Evolutionary conservation across 2,888 invertebrate genomes (phyloP), one percentile per base, ranked within the genome.

Genomic region (Dryobota labecula): DNA sequence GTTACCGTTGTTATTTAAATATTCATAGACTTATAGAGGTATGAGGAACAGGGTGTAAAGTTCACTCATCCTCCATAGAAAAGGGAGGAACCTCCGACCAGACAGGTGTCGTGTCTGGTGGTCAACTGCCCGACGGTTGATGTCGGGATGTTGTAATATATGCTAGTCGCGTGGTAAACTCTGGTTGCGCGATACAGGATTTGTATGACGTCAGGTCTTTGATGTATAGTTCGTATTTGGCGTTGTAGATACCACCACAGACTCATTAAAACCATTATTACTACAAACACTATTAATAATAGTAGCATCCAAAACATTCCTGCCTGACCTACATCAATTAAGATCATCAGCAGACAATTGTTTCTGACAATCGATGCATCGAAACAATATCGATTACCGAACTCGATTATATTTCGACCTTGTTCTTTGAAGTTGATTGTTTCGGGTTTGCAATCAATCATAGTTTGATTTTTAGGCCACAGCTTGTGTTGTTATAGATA

Each of bases 241-340:
- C n/a, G n/a, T n/a, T n/a, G n/a, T n/a, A n/a, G n/a, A n/a, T n/a
- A n/a, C n/a, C n/a, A n/a, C n/a, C n/a, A n/a, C 9, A 45, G 18
- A 18, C 33, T 43, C 18, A 65, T 49, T 27, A 41, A 54, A 36
- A 56, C 8, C 18, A 41, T 62, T 61, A 63, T 60, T 30, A 65
- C n/a, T 11, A 41, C 33, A 47, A 61, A 69, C 6, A 58, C 56
- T 58, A 68, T 72, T 57, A 65, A 70, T 60, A 70, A 69, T 36
- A 60, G 67, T 45, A 13, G 41, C 41, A 65, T 30, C 11, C 47
- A 67, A 65, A 72, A 56, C 70, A 63, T 83, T 80, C 67, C 75
- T 71, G 77, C 78, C 75, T 89, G 90, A 90, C 92, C 92, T 84
- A 90, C 84, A 90, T 92, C 88, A 86, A 88, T 89, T 85, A 84